Base-by-base conservation (phyloP, 2,888 invertebrate species). In the Endomychus coccineus region DNA sequence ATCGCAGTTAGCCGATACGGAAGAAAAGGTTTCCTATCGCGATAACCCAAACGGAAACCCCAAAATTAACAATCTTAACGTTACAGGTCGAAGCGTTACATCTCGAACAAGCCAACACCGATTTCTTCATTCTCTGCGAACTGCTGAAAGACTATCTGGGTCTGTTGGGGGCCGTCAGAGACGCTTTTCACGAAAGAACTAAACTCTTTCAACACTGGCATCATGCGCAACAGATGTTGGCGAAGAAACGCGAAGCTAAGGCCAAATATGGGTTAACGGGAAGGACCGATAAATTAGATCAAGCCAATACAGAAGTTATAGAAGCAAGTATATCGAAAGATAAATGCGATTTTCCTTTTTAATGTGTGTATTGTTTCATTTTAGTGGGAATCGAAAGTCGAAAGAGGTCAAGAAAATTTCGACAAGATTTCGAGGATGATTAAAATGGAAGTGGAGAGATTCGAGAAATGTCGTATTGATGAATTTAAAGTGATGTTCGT, bases 171-270 rank as follows among this genome's bases (percentile, higher is more conserved):
- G 83, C 95, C 28, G 89, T 95, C 37, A 89, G 94, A 67, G 92
- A 80, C 48, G 80, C 41, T 59, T 77, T 82, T 55, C 82, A 82
- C 46, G 82, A 82, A 63, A 70, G 82, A 49, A 82, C 83, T 9
- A 84, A 83, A 69, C 75, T 88, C 10, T 96, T 94, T 69, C 96
- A 97, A 68, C 87, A 85, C 58, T 97, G 97, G 92, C 95, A 98
- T 62, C 91, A 94, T 62, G 89, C 96, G 16, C 92, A 96, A 65
- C 82, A 89, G 70, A 90, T 86, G 69, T 68, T 99, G 44, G 90
- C 85, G 11, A 92, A 92, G 62, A 86, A 96, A 58, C 77, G 96
- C 36, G 97, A 99, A 64, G 82, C 82, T 53, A 95, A 95, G 62
- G 87, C 89, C 0, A 90, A 94, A 59, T 74, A 89, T 25, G 96